phyloP scores from a whole-genome alignment of 1,140 invertebrate genomes.

The Drosophila repleta region DNA sequence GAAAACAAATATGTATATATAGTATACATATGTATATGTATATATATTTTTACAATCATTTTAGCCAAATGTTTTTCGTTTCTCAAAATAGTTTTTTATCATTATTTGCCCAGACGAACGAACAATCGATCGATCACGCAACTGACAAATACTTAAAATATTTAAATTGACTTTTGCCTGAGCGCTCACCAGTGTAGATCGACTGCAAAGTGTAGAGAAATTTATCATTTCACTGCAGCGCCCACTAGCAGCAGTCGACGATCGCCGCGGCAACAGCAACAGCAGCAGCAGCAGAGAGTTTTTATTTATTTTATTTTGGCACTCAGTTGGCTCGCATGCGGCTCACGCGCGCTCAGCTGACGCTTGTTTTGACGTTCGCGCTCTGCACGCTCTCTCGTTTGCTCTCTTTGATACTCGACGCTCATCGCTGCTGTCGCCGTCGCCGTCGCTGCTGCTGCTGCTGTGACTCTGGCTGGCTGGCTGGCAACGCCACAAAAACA shows the following conservation, averaged over 20 bases:
- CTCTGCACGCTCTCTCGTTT: constrained; percentile 30
- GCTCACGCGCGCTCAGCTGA: constrained; percentile 45
- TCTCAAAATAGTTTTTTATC: not conserved
- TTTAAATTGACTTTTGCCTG: not conserved
- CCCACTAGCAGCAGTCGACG: constrained; percentile 25
- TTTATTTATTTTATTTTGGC: constrained; percentile 34
- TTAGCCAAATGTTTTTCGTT: not conserved
- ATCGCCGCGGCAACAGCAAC: constrained; percentile 47
- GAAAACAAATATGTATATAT: not conserved
- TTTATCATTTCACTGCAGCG: constrained; percentile 77
- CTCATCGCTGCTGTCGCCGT: constrained; percentile 36
- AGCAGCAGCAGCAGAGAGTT: constrained; percentile 37
- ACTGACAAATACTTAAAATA: not conserved
- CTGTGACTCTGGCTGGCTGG: constrained; percentile 51
- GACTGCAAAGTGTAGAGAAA: constrained; percentile 77
- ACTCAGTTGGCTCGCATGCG: constrained; percentile 41
- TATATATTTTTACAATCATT: not conserved
- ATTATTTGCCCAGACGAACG: not conserved
- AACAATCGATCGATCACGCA: not conserved
- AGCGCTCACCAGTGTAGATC: constrained; percentile 49
- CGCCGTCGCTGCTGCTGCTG: constrained; percentile 12
- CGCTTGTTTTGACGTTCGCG: constrained; percentile 22
- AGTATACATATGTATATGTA: too few species aligned
- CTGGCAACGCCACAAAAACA: constrained; percentile 71
- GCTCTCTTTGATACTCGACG: constrained; percentile 49